Base-by-base conservation (phyloP, 2,888 invertebrate genomes). In the Furcula furcula region DNA sequence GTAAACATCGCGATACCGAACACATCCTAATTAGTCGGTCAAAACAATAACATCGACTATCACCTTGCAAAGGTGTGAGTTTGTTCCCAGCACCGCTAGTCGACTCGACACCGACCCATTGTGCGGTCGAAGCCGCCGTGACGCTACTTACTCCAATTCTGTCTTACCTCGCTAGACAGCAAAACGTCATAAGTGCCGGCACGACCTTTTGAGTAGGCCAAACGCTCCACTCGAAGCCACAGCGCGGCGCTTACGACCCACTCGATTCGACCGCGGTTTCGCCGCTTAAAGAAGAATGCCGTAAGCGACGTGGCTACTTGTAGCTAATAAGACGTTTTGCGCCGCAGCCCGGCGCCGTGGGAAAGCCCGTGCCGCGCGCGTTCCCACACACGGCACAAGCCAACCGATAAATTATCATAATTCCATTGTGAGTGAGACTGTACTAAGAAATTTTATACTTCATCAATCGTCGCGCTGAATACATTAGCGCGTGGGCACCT, bases 331-430 rank as follows among this genome's bases (percentile, higher is more conserved):
- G 76, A 65, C 85, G 72, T 87, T 88, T 54, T 64, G 68, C 64
- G 40, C 25, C 57, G 71, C 57, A 57, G 40, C 34, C 37, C 62
- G 40, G 53, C 55, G 67, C 66, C 90, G 90, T 90, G 90, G 90
- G 90, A 89, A 89, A 79, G 83, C 84, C 81, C 82, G 88, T 84
- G 83, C 82, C 82, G 76, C 70, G 84, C 86, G 83, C 88, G 89
- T 89, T 89, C 90, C 89, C 90, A 89, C 89, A 87, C 87, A 87
- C 81, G 77, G 87, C 86, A 88, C 87, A 84, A 86, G 88, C 85
- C 85, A 89, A 84, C 79, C 87, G 88, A 88, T 88, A 88, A 87
- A 88, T 88, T 87, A 88, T 87, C 88, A 88, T 88, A 88, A 88
- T 87, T 87, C 87, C 84, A 88, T 88, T 88, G 88, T 88, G 86